These are phyloP conservation scores for Taenioides sp. DNA, from an alignment of 2,797 vertebrate genomes.

Conservation along the genomic window DNA sequence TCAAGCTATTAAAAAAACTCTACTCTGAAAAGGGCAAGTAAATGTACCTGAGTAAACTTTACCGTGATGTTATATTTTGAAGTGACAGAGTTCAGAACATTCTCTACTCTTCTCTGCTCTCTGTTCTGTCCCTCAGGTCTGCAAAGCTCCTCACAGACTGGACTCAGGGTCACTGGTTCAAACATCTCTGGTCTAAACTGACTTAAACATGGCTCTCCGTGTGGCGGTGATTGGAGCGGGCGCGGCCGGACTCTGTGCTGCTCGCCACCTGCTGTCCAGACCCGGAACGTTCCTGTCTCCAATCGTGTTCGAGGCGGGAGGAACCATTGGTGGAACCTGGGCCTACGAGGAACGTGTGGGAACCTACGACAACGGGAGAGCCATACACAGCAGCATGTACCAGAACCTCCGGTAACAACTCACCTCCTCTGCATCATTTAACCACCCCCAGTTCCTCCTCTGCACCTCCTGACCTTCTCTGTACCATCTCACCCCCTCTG, in stretches of 20 bases:
- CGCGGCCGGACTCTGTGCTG: slow-evolving; percentile 78
- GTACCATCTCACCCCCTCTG: too few species aligned
- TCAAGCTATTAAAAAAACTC: too few species aligned
- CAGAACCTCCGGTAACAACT: neutral
- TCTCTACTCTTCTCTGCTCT: neutral
- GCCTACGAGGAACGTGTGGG: slow-evolving; percentile 72
- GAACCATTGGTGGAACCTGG: slow-evolving; percentile 80
- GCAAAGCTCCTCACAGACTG: too few species aligned
- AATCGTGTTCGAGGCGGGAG: slow-evolving; percentile 73
- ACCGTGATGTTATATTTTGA: too few species aligned
- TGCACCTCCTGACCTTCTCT: too few species aligned
- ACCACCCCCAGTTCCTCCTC: too few species aligned
- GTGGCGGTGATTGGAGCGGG: slow-evolving; percentile 82
- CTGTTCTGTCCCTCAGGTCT: neutral
- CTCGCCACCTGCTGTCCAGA: slow-evolving; percentile 74
- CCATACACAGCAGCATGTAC: neutral
- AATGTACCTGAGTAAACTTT: too few species aligned
- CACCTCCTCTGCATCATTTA: neutral
- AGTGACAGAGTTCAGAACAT: too few species aligned
- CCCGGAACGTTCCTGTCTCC: slow-evolving; percentile 66
- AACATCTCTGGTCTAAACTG: neutral
- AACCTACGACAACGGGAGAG: neutral
- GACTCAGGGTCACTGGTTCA: too few species aligned
- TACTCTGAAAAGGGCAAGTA: too few species aligned
- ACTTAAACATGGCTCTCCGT: slow-evolving; percentile 15